Conservation (phyloP, 2,797 vertebrate species). For the Champsocephalus esox region DNA sequence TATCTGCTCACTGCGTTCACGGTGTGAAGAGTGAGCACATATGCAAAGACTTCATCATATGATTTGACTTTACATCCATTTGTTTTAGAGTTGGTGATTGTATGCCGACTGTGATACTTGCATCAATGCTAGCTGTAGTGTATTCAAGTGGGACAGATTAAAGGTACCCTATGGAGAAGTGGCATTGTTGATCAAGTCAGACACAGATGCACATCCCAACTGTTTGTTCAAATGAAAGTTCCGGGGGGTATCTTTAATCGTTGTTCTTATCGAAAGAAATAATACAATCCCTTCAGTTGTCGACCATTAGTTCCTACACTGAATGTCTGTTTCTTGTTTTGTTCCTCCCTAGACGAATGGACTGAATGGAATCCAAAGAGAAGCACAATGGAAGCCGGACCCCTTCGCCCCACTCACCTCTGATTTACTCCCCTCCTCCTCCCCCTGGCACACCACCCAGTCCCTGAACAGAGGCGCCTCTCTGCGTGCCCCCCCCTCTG, state of each 20-base stretch:
- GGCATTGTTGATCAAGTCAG: neutral
- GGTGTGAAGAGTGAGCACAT: constrained; percentile 47
- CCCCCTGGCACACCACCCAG: constrained; percentile 80
- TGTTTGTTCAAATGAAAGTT: constrained; percentile 16
- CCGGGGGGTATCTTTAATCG: constrained; percentile 57
- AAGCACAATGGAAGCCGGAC: constrained; percentile 88
- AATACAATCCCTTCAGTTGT: neutral
- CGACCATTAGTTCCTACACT: constrained; percentile 17
- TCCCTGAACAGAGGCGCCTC: constrained; percentile 83
- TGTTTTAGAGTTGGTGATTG: constrained; percentile 38
- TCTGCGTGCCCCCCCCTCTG: constrained; percentile 59
- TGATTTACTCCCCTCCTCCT: constrained; percentile 83
- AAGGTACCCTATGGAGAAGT: constrained; percentile 52
- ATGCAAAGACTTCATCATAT: constrained; percentile 63
- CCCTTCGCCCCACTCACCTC: constrained; percentile 88
- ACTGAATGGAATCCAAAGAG: constrained; percentile 82
- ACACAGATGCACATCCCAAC: neutral
- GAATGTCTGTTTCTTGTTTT: constrained; percentile 35
- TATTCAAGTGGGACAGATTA: constrained; percentile 20
- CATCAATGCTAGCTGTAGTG: constrained; percentile 9
- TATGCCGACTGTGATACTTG: constrained; percentile 28
- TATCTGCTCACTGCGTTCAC: constrained; percentile 53
- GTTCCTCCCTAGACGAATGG: constrained; percentile 80
- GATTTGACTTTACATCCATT: constrained; percentile 45
- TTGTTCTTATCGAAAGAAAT: neutral